Conservation (phyloP, 2,888 invertebrate species). For the Coremacera marginata region DNA sequence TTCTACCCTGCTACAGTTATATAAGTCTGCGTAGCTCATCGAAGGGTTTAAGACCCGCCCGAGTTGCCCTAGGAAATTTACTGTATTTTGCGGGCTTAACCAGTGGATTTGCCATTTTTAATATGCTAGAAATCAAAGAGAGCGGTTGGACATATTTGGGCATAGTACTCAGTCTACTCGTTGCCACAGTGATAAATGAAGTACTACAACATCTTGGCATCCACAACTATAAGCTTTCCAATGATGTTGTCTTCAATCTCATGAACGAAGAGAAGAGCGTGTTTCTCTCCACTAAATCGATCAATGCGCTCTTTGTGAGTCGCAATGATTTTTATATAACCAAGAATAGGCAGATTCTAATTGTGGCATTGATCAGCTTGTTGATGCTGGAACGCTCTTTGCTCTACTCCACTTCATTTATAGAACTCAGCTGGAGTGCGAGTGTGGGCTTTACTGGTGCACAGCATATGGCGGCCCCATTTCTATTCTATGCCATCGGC, state of each 20-base stretch:
- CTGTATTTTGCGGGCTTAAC: conserved; percentile 54
- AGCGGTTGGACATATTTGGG: conserved; percentile 56
- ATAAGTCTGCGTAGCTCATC: conserved; percentile 59
- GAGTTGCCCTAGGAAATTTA: conserved; percentile 58
- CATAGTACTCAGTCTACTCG: conserved; percentile 49
- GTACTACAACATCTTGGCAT: conserved; percentile 56
- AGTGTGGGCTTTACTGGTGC: conserved; percentile 49
- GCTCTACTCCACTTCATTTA: conserved; percentile 54
- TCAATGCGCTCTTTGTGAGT: conserved; percentile 56
- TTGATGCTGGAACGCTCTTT: conserved; percentile 54
- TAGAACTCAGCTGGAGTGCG: conserved; percentile 58
- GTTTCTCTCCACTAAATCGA: conserved; percentile 53
- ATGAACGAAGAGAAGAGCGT: conserved; percentile 60
- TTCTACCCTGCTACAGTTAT: conserved; percentile 58
- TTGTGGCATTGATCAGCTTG: conserved; percentile 44
- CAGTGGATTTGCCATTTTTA: conserved; percentile 56
- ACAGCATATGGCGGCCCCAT: conserved; percentile 52
- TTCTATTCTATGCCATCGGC: conserved; percentile 54
- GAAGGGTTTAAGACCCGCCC: conserved; percentile 54
- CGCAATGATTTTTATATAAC: conserved; percentile 55
- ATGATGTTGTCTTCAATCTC: conserved; percentile 60
- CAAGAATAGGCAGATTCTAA: conserved; percentile 57
- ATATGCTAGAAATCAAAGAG: conserved; percentile 56
- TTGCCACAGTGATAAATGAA: conserved; percentile 56
- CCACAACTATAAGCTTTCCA: conserved; percentile 59